Evolutionary conservation across 2,888 invertebrate genomes (phyloP), one percentile per base, ranked within the genome.

Genomic region (Lingula anatina): DNA sequence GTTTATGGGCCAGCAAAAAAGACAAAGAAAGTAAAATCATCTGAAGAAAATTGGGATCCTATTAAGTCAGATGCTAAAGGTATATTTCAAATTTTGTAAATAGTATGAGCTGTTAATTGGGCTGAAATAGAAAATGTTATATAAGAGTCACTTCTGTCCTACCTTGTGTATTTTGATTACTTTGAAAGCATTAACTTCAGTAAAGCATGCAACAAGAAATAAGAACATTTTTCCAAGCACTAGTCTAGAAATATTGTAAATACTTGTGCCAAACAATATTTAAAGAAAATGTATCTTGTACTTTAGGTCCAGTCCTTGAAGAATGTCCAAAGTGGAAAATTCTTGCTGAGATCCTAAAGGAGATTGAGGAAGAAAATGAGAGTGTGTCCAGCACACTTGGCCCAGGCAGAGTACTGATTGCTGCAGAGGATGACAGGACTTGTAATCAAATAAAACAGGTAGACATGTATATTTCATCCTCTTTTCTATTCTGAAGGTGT

Each of bases 241-340:
- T n/a, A n/a, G n/a, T n/a, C n/a, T n/a, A n/a, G n/a, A n/a, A n/a
- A n/a, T n/a, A n/a, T n/a, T n/a, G n/a, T n/a, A n/a, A n/a, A n/a
- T n/a, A n/a, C n/a, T n/a, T n/a, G n/a, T n/a, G n/a, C n/a, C n/a
- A n/a, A n/a, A n/a, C n/a, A n/a, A n/a, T n/a, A n/a, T n/a, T n/a
- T n/a, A n/a, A n/a, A n/a, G n/a, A n/a, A n/a, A n/a, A n/a, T n/a
- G n/a, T n/a, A n/a, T n/a, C n/a, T n/a, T n/a, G n/a, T n/a, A n/a
- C n/a, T n/a, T 9, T 31, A 28, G 49, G 45, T 18, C 61, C 63
- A 28, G 48, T 48, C 84, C 61, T 89, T 88, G 93, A 95, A 79
- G 81, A 84, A 36, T 88, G 87, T 73, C 90, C 94, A 5, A 96
- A 96, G 78, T 96, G 95, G 95, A 82, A 84, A 63, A 85, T 86